Evolutionary conservation across 1,140 invertebrate genomes (phyloP), one percentile per base, ranked within the genome.

Genomic region (Drosophila dunni): DNA sequence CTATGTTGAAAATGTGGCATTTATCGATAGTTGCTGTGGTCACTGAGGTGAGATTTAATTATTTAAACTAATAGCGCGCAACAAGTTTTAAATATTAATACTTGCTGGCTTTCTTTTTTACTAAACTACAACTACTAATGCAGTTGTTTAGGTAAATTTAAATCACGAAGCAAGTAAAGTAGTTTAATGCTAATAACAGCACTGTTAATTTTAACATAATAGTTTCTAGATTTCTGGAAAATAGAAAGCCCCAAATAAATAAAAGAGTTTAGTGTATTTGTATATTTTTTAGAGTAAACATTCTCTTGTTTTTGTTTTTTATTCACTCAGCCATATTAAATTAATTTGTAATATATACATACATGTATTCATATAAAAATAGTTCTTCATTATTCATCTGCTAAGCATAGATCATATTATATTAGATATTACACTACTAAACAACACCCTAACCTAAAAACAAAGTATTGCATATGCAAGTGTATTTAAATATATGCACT

Each of bases 371-470:
- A 83, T 83, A 88, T 70, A 84, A 89, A 88, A 89, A 89, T 83
- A 88, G 51, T 80, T 75, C 29, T 80, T 80, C 65, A 61, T 66
- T 15, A 60, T 58, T 71, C 38, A 57, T 66, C 69, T 62, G 44
- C 38, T 80, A 74, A 69, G 33, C 13, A 65, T 45, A 34, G 13
- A 17, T 24, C 17, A 15, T 66, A 64, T 44, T 64, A 64, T 56
- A 17, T 36, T 62, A 64, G 61, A 80, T 69, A 45, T 88, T 69
- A 83, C 63, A 74, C 56, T 61, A 63, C 84, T 89, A 83, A 75
- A 84, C 68, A 88, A 89, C 84, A 88, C 84, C 84, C 80, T 84
- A 89, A 67, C 64, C 84, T 89, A 88, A 83, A 29, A 83, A 88
- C 70, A 83, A 83, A 74, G 56, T 88, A 89, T 84, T 75, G 70